Conservation (phyloP, 2,888 invertebrate species). For the Agrochola macilenta region DNA sequence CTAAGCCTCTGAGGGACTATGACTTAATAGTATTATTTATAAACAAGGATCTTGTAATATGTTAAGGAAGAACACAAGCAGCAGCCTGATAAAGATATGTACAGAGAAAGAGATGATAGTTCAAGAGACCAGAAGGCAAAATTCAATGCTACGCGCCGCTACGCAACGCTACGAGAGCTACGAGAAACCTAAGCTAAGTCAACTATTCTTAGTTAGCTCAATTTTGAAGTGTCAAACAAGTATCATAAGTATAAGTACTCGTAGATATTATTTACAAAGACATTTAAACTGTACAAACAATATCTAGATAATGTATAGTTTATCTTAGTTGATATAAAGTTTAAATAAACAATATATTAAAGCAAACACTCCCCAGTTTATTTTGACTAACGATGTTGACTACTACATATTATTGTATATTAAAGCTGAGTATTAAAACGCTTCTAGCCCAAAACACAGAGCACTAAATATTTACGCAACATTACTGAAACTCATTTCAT, state of each 20-base stretch:
- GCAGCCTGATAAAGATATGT: background rate
- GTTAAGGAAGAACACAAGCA: background rate
- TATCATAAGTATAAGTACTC: background rate
- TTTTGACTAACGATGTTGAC: constrained; percentile 18
- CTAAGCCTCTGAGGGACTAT: background rate
- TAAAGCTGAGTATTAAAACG: constrained; percentile 34
- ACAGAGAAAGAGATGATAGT: background rate
- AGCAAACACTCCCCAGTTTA: constrained; percentile 18
- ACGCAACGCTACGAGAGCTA: constrained; percentile 27
- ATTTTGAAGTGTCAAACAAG: background rate
- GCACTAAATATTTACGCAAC: constrained; percentile 37
- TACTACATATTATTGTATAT: constrained; percentile 5
- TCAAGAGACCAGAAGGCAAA: background rate
- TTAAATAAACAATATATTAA: constrained; percentile 4
- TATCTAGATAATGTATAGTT: background rate
- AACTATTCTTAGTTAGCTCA: background rate
- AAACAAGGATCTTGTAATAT: background rate
- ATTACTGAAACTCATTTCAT: constrained; percentile 30
- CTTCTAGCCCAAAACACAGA: constrained; percentile 24
- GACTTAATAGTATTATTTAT: background rate
- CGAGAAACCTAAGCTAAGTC: background rate
- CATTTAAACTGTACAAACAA: background rate
- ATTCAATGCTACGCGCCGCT: background rate
- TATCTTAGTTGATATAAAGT: constrained; percentile 9
- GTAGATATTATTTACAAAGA: background rate